Conservation (phyloP, 2,797 vertebrate species). For the Pangasius larnaudii region DNA sequence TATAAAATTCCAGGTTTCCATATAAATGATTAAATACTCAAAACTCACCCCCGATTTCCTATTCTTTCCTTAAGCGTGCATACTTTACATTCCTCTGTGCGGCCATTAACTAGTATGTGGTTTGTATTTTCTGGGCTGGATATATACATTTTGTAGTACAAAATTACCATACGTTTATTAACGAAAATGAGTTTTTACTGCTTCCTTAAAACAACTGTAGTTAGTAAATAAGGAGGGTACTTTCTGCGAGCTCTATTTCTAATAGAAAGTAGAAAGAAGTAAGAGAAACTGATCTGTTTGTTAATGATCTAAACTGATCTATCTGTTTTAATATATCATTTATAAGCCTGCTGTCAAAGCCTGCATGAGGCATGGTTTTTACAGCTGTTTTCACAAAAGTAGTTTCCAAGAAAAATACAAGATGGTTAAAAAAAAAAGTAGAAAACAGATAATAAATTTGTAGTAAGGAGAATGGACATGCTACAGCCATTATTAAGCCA, state of each 20-base stretch:
- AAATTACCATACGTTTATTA: not conserved
- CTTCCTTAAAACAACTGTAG: not conserved
- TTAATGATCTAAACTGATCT: not conserved
- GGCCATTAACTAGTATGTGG: slow-evolving; percentile 59
- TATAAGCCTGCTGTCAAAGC: not conserved
- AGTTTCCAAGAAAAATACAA: not conserved
- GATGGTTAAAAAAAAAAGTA: not conserved
- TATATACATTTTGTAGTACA: slow-evolving; percentile 19
- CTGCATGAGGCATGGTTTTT: not conserved
- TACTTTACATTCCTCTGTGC: slow-evolving; percentile 78
- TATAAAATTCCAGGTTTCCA: not conserved
- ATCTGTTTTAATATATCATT: not conserved
- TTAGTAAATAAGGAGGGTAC: not conserved
- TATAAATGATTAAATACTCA: not conserved
- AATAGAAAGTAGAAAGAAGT: not conserved
- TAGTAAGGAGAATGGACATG: not conserved
- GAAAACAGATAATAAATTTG: not conserved
- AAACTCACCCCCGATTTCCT: slow-evolving; percentile 33
- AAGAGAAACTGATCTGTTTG: not conserved
- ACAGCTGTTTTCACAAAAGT: not conserved
- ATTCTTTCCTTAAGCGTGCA: slow-evolving; percentile 64
- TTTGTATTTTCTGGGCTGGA: slow-evolving; percentile 42
- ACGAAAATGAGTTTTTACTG: not conserved
- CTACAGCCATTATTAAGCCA: not conserved
- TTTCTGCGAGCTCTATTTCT: not conserved